Evolutionary conservation across 2,888 invertebrate genomes (phyloP), one percentile per base, ranked within the genome.

Genomic region (Eucera pruinosa): DNA sequence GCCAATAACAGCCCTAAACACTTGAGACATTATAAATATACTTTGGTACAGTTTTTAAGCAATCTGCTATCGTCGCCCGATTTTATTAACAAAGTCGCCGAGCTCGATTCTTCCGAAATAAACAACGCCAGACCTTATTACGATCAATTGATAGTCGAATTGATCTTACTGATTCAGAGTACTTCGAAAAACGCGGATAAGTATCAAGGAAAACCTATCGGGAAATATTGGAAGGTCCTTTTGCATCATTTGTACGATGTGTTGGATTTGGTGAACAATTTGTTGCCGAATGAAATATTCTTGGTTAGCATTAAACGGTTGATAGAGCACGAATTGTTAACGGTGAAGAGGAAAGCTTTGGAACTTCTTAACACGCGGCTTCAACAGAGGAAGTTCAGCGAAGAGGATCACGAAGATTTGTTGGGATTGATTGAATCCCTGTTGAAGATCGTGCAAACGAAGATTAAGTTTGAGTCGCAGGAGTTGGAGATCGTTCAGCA

Each of bases 301-400:
- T 92, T 98, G 23, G 93, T 95, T 47, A 97, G 97, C 0, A 94
- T 98, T 0, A 94, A 95, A 80, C 95, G 96, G 0, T 92, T 99
- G 62, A 92, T 96, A 86, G 94, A 94, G 58, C 96, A 97, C 88
- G 95, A 95, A 45, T 90, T 96, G 25, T 92, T 95, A 15, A 95
- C 95, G 6, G 96, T 98, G 0, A 94, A 96, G 79, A 94, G 96
- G 73, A 96, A 97, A 90, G 95, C 97, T 0, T 94, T 99, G 92
- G 98, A 98, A 87, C 92, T 99, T 45, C 93, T 99, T 0, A 97
- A 97, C 86, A 94, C 94, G 9, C 97, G 98, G 92, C 93, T 98
- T 7, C 95, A 96, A 81, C 95, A 95, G 75, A 93, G 94, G 3
- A 94, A 94, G 77, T 95, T 95, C 85, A 94, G 95, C 60, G 86